A percentile compares a stretch with the other conserved stretches of the same genome.
phyloP scores from a whole-genome alignment of 2,113 vertebrate genomes.

The Phaetusa simplex region DNA sequence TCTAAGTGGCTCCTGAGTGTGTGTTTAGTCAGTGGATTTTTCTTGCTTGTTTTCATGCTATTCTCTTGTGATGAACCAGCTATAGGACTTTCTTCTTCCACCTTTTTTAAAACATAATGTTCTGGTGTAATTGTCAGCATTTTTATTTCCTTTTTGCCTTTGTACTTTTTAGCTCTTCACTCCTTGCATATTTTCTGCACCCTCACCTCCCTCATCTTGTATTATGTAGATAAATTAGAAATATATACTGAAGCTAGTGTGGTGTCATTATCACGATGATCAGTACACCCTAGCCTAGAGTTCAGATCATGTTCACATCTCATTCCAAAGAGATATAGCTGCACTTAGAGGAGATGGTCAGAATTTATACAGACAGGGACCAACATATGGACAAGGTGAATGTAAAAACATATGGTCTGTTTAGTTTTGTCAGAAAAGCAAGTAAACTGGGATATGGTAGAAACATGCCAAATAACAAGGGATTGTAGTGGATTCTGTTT shows the following conservation, averaged over 20 bases:
- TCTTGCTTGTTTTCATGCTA: background rate
- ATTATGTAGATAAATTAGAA: background rate
- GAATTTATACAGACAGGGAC: background rate
- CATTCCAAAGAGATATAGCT: background rate
- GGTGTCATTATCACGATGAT: accelerated
- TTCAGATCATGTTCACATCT: background rate
- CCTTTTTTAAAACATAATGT: background rate
- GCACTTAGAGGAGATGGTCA: background rate
- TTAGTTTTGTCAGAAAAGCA: background rate
- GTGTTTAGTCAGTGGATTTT: background rate
- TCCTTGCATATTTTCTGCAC: background rate
- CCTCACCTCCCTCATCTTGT: background rate
- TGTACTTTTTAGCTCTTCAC: background rate
- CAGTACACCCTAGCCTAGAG: background rate
- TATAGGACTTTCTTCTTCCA: background rate
- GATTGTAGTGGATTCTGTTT: background rate
- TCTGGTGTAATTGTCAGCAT: background rate
- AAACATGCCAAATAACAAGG: background rate
- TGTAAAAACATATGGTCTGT: background rate
- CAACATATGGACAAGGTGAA: background rate
- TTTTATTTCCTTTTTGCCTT: background rate
- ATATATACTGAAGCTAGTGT: background rate
- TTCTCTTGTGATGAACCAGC: background rate
- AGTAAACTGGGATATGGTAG: background rate
- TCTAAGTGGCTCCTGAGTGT: background rate